A percentile compares a stretch with the other conserved stretches of the same genome.
These are phyloP conservation scores for Machimus atricapillus DNA, from an alignment of 2,888 invertebrate species.

Conservation along the genomic window DNA sequence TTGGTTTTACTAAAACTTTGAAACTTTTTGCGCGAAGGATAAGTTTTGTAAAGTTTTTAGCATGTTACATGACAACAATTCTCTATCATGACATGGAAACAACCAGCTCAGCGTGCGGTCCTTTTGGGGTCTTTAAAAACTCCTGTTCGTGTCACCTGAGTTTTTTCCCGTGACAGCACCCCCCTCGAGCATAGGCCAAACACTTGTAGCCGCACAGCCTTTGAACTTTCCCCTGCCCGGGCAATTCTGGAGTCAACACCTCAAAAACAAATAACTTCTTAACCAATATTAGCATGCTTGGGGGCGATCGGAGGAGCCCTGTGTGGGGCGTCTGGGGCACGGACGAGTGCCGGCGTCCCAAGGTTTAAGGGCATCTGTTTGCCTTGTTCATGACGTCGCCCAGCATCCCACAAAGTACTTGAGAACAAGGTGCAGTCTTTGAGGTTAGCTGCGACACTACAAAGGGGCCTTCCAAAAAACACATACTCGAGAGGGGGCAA, in stretches of 20 bases:
- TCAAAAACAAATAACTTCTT: neutral
- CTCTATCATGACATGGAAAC: neutral
- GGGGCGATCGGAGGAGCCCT: constrained; percentile 3
- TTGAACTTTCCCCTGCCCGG: neutral
- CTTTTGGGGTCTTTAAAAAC: neutral
- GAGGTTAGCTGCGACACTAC: neutral
- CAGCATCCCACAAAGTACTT: neutral
- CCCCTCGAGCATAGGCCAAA: neutral
- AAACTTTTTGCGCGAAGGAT: neutral
- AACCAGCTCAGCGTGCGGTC: neutral
- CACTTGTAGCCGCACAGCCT: neutral
- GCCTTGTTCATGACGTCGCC: constrained; percentile 14
- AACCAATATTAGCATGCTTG: constrained; percentile 23
- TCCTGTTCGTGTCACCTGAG: neutral
- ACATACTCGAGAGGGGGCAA: neutral
- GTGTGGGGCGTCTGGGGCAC: neutral
- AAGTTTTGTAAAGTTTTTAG: neutral
- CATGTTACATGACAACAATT: neutral
- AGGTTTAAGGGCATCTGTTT: neutral
- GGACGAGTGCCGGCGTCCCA: neutral
- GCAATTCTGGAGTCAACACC: constrained; percentile 15
- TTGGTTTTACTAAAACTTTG: neutral
- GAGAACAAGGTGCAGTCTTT: constrained; percentile 30
- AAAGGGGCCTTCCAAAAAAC: constrained; percentile 17
- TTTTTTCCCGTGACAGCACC: neutral